Evolutionary conservation across 2,888 invertebrate species (phyloP).

Genomic region (Drosophila infuscata): DNA sequence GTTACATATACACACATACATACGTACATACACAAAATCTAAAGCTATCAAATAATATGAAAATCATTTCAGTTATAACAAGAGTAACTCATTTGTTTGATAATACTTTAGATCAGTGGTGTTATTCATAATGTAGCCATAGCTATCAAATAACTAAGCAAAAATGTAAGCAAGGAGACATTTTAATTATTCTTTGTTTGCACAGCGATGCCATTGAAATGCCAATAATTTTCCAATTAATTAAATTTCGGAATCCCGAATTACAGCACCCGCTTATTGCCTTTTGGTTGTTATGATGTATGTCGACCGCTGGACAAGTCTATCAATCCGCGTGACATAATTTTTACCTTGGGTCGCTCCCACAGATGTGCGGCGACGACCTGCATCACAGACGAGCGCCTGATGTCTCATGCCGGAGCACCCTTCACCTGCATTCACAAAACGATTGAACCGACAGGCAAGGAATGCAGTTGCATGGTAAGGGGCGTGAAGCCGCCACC

Average conservation of each 20-base stretch:
- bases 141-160: neutral
- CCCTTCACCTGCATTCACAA: conserved; percentile 49
- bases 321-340: conserved; percentile 68
- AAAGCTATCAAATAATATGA: neutral
- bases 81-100: neutral
- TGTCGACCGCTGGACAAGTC: conserved; percentile 64
- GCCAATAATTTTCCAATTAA: neutral
- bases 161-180: neutral
- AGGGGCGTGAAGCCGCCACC: conserved; percentile 21
- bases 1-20: too few species aligned
- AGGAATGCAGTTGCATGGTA: conserved; percentile 40
- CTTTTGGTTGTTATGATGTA: conserved; percentile 62
- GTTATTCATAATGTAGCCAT: neutral
- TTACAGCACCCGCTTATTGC: conserved; percentile 32
- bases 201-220: neutral
- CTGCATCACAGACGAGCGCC: conserved; percentile 60
- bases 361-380: conserved; percentile 42
- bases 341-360: conserved; percentile 73
- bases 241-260: neutral
- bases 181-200: neutral
- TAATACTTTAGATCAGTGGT: neutral
- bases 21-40: neutral
- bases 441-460: neutral
- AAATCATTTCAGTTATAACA: neutral
- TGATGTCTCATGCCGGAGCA: conserved; percentile 52